Percentiles rank a stretch among this genome's conserved stretches.
Conservation (phyloP, 2,888 invertebrate species). For the Drosophila parthenogenetica region DNA sequence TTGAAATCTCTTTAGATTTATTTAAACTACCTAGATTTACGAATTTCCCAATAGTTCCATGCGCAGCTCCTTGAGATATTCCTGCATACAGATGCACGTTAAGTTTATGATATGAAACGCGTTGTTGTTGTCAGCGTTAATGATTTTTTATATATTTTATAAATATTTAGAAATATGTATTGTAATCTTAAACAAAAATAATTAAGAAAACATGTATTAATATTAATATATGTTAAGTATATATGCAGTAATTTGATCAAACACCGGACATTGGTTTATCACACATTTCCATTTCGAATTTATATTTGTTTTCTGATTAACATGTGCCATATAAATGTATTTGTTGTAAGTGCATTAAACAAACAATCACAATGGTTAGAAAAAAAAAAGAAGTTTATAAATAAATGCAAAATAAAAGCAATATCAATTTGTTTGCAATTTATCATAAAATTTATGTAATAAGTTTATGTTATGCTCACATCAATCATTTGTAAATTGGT, state of each 20-base stretch:
- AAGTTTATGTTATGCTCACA: constrained; percentile 2
- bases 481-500: constrained; percentile 36
- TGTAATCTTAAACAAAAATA: constrained; percentile 18
- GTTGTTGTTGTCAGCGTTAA: constrained; percentile 59
- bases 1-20: constrained; percentile 1
- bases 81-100: constrained; percentile 53
- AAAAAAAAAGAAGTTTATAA: constrained; percentile 35
- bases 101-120: constrained; percentile 61
- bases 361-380: constrained; percentile 28
- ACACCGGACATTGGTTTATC: constrained; percentile 27
- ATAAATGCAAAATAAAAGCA: constrained; percentile 64
- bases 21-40: neutral
- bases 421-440: constrained; percentile 44
- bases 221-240: constrained; percentile 17
- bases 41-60: constrained; percentile 14
- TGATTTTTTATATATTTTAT: constrained; percentile 68
- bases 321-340: constrained; percentile 61
- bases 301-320: constrained; percentile 37
- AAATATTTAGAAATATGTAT: constrained; percentile 60
- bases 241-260: constrained; percentile 20
- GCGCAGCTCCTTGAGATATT: constrained; percentile 31
- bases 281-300: constrained; percentile 45
- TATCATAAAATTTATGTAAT: constrained; percentile 30
- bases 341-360: constrained; percentile 55
- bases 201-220: constrained; percentile 31